Evolutionary conservation across 1,140 invertebrate species (phyloP).

Genomic region (Scaptomyza pallida): DNA sequence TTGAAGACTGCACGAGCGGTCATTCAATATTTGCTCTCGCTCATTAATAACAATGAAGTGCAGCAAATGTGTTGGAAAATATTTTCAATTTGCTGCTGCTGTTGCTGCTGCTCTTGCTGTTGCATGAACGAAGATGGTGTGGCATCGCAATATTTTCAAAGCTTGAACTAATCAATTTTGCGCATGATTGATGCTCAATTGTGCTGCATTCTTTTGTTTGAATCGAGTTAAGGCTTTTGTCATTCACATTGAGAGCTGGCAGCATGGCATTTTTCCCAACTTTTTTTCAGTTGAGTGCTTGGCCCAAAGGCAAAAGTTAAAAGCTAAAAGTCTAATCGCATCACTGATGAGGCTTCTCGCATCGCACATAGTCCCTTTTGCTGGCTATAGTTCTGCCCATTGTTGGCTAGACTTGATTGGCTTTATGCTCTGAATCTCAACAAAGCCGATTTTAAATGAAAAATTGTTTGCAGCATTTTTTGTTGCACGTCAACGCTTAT

Average conservation of each 20-base stretch:
- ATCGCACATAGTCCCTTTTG: slow-evolving; percentile 41
- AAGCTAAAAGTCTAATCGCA: slow-evolving; percentile 60
- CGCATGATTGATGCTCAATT: slow-evolving; percentile 80
- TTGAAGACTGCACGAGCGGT: slow-evolving; percentile 8
- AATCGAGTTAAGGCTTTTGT: slow-evolving; percentile 13
- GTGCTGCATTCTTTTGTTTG: slow-evolving; percentile 74
- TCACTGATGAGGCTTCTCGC: slow-evolving; percentile 58
- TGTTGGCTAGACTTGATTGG: slow-evolving; percentile 55
- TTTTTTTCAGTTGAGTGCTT: slow-evolving; percentile 62
- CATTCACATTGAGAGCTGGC: slow-evolving; percentile 5
- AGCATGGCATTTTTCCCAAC: slow-evolving; percentile 25
- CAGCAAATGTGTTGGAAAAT: slow-evolving; percentile 46
- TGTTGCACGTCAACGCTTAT: slow-evolving; percentile 12
- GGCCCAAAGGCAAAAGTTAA: slow-evolving; percentile 52
- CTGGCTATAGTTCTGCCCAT: slow-evolving; percentile 43
- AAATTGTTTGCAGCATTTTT: slow-evolving; percentile 45
- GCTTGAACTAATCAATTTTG: slow-evolving; percentile 77
- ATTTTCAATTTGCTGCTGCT: slow-evolving; percentile 25
- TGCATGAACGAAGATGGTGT: slow-evolving; percentile 6
- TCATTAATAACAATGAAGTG: slow-evolving; percentile 70
- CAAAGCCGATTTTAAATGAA: slow-evolving; percentile 55
- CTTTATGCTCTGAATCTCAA: slow-evolving; percentile 26
- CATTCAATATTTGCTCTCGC: slow-evolving; percentile 16
- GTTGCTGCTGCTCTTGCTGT: not conserved
- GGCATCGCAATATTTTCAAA: slow-evolving; percentile 14